Percentiles rank a stretch among this genome's conserved stretches.
Conservation (phyloP, 1,140 invertebrate genomes). For the Trissolcus basalis region DNA sequence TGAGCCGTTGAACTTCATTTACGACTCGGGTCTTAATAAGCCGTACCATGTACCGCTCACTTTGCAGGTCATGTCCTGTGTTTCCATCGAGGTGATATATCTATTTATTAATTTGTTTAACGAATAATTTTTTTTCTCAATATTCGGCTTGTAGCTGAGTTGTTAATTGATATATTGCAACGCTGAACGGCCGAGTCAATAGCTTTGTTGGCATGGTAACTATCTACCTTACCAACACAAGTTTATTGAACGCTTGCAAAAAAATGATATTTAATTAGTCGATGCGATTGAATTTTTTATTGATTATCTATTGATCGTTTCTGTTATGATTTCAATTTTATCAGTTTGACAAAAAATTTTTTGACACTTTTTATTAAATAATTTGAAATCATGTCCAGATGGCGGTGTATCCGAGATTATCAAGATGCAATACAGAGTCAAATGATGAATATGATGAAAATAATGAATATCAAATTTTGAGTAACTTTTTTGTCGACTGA, state of each 20-base stretch:
- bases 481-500: no score
- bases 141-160: constrained; percentile 22
- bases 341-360: no score
- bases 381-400: no score
- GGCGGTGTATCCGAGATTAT: no score
- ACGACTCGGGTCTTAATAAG: constrained; percentile 77
- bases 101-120: background rate
- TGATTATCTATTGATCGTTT: no score
- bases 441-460: no score
- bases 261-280: background rate
- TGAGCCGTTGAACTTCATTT: constrained; percentile 80
- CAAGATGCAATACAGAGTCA: no score
- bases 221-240: constrained; percentile 24
- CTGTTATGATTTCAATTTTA: no score
- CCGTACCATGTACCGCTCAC: constrained; percentile 79
- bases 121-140: constrained; percentile 2
- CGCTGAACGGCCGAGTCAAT: constrained; percentile 52
- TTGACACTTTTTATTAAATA: no score
- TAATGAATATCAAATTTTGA: no score
- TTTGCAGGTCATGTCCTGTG: constrained; percentile 85
- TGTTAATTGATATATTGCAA: constrained; percentile 35
- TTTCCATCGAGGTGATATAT: constrained; percentile 82
- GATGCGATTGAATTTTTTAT: no score
- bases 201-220: constrained; percentile 40
- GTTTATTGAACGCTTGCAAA: constrained; percentile 41